Base-by-base conservation (phyloP, 2,797 vertebrate species). In the Menidia menidia region DNA sequence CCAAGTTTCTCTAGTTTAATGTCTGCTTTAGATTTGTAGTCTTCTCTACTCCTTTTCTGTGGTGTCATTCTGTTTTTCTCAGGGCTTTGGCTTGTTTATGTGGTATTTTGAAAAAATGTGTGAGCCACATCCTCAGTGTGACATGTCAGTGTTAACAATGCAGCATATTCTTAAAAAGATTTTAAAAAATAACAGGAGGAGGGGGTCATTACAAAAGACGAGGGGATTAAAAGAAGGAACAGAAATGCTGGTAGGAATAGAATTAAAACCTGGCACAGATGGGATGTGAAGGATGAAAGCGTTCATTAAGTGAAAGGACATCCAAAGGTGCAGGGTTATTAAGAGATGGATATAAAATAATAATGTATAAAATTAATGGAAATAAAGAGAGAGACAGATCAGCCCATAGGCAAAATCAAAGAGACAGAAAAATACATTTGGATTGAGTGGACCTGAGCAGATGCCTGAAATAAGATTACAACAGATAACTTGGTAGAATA, bases 201-300 rank as follows among this genome's bases (percentile, higher is more conserved):
- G 76, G 45, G 56, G 59, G 71, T 62, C 51, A 57, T 79, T 75
- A 53, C 41, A 72, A 35, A 65, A 64, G 78, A 77, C 77, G 70
- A 68, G 81, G 70, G 54, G 66, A 73, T 45, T 60, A 44, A 71
- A 75, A 69, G 35, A 71, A 80, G 53, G 53, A 76, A 72, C 61
- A 68, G 72, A 84, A 87, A 79, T 4, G 54, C 81, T 67, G 65
- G 66, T 33, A 45, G 70, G 68, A 71, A 78, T 77, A 47, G 75
- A 71, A 89, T 84, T 83, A 85, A 60, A 14, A 66, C 42, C 8
- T 48, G 79, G 65, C 79, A 60, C 78, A 80, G 80, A 86, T 74
- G 74, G 59, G 57, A 61, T 78, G 73, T 73, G 64, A 69, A 60
- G 77, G 73, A 68, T 82, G 68, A 76, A 80, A 59, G 73, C 74